phyloP scores from a whole-genome alignment of 2,113 vertebrate species.

The Phyllostomus discolor region DNA sequence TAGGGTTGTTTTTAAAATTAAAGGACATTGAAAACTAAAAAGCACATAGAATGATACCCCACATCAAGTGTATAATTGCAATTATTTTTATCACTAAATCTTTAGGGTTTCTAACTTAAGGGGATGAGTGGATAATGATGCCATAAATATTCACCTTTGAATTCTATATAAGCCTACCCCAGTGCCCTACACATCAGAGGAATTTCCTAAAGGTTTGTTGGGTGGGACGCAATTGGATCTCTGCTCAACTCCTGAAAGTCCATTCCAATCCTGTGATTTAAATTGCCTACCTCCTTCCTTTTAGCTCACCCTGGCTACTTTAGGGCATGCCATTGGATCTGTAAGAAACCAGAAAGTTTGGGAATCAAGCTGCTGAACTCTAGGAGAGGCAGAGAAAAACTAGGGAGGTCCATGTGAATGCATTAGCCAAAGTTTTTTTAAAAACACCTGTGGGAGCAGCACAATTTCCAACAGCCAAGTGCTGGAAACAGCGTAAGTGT shows the following conservation, averaged over 20 bases:
- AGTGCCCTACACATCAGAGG: neutral
- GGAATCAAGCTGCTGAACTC: neutral
- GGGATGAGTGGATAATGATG: neutral
- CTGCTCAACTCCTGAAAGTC: neutral
- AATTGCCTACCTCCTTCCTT: neutral
- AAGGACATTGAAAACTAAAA: neutral
- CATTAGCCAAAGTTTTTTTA: neutral
- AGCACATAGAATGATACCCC: neutral
- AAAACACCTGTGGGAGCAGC: neutral
- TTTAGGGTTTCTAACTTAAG: neutral
- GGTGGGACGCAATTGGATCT: neutral
- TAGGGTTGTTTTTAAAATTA: neutral
- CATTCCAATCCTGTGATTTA: neutral
- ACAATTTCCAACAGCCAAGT: too few species aligned
- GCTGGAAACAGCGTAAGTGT: too few species aligned
- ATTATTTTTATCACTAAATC: neutral
- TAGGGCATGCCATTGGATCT: neutral
- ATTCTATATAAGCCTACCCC: neutral
- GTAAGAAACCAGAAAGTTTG: neutral
- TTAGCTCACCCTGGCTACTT: neutral
- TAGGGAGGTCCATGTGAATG: neutral
- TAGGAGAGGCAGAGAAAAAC: neutral
- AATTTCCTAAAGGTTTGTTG: too few species aligned
- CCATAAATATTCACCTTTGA: neutral
- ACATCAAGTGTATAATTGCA: neutral